Evolutionary conservation across 2,797 vertebrate genomes (phyloP).

Genomic region (Squalus acanthias): DNA sequence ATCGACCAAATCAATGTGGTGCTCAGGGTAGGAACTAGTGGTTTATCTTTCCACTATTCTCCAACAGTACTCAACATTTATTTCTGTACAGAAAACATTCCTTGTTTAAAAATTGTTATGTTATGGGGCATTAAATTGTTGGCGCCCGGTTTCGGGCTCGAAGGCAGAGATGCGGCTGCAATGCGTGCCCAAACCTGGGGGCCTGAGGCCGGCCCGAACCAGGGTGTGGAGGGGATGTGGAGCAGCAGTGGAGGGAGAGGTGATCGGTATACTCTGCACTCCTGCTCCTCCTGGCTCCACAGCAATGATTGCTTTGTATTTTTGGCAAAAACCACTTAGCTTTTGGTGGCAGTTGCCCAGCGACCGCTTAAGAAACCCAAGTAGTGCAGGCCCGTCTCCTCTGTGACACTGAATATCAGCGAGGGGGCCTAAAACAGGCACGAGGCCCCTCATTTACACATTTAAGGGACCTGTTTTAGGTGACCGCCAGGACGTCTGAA

Average conservation of each 20-base stretch:
- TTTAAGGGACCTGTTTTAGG: background rate
- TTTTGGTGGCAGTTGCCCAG: background rate
- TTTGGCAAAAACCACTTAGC: background rate
- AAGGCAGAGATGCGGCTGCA: background rate
- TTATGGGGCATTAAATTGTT: background rate
- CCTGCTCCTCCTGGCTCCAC: background rate
- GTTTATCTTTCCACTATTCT: background rate
- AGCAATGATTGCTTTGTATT: background rate
- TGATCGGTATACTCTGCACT: background rate
- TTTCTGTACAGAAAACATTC: no score
- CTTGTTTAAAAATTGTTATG: background rate
- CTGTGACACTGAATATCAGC: background rate
- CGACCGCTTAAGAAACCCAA: background rate
- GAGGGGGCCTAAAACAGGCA: background rate
- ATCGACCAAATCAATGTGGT: background rate
- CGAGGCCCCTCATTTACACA: no score
- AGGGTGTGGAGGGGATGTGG: background rate
- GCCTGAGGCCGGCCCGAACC: background rate
- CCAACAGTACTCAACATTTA: background rate
- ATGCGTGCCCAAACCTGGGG: background rate
- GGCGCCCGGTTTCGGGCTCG: background rate
- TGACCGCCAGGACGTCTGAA: background rate
- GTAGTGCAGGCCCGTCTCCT: background rate
- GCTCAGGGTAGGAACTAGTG: background rate
- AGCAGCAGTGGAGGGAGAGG: background rate